Conservation (phyloP, 2,797 vertebrate species). For the Paramormyrops hopkinsi region DNA sequence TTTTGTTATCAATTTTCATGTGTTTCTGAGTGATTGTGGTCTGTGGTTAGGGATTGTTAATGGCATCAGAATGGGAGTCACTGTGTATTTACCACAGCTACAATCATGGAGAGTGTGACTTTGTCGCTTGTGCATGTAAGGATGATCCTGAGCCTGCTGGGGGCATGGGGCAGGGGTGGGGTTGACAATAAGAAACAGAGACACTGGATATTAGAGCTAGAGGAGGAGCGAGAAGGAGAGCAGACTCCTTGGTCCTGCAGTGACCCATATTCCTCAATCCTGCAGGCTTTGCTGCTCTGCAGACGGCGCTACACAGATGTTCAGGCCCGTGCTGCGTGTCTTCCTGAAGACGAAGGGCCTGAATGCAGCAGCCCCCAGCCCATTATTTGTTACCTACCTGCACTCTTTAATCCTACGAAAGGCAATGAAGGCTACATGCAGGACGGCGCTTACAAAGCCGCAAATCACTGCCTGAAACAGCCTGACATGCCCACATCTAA, state of each 20-base stretch:
- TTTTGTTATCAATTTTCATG: background rate
- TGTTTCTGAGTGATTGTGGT: background rate
- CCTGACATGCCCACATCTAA: background rate
- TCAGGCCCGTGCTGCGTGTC: slow-evolving; percentile 33
- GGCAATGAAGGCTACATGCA: background rate
- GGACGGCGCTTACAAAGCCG: background rate
- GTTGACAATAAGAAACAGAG: background rate
- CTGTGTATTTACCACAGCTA: background rate
- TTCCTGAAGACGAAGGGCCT: slow-evolving; percentile 43
- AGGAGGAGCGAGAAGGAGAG: slow-evolving; percentile 16
- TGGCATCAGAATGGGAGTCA: background rate
- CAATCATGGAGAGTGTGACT: slow-evolving; percentile 13
- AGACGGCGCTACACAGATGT: slow-evolving; percentile 56
- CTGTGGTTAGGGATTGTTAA: background rate
- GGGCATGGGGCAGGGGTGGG: background rate
- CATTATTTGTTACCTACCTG: background rate
- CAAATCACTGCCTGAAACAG: background rate
- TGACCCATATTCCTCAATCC: slow-evolving; percentile 62
- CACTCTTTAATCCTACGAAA: background rate
- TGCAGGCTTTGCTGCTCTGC: slow-evolving; percentile 26
- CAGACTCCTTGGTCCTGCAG: slow-evolving; percentile 43
- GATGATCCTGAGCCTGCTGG: background rate
- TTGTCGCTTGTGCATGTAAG: background rate
- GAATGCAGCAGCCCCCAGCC: slow-evolving; percentile 24
- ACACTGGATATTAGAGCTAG: background rate